Percentiles rank a stretch among this genome's conserved stretches.
These are phyloP conservation scores for Manis pentadactyla DNA, from an alignment of 2,797 vertebrate genomes.

Conservation along the genomic window DNA sequence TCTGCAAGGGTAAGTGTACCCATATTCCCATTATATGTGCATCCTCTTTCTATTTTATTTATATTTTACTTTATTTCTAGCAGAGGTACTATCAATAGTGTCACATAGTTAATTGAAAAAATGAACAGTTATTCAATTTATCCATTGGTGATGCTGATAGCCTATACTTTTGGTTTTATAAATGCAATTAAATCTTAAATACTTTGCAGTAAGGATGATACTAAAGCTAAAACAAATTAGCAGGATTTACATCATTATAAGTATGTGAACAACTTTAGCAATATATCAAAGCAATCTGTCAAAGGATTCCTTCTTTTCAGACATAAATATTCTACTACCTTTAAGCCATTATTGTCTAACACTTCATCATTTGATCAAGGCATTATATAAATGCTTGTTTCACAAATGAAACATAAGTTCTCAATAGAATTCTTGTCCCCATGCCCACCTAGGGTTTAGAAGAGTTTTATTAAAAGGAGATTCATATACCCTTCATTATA, in stretches of 20 bases:
- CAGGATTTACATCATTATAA: not conserved
- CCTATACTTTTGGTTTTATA: not conserved
- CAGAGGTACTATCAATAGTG: not conserved
- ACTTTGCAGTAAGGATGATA: not conserved
- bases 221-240: constrained; percentile 20
- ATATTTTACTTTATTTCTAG: not conserved
- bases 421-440: not conserved
- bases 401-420: not conserved
- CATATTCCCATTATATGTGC: not conserved
- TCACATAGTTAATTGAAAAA: not conserved
- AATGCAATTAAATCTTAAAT: not conserved
- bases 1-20: not conserved
- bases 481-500: not conserved
- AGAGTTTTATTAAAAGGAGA: not conserved
- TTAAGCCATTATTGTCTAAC: not conserved
- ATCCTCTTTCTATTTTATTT: not conserved
- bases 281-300: not conserved
- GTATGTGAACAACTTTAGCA: not conserved
- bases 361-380: not conserved
- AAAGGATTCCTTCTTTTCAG: not conserved
- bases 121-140: not conserved
- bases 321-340: not conserved
- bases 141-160: not conserved
- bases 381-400: not conserved
- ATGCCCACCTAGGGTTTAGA: not conserved